Evolutionary conservation across 2,797 vertebrate species (phyloP), one percentile per base, ranked within the genome.

Genomic region (Alcedo quadribrachys): DNA sequence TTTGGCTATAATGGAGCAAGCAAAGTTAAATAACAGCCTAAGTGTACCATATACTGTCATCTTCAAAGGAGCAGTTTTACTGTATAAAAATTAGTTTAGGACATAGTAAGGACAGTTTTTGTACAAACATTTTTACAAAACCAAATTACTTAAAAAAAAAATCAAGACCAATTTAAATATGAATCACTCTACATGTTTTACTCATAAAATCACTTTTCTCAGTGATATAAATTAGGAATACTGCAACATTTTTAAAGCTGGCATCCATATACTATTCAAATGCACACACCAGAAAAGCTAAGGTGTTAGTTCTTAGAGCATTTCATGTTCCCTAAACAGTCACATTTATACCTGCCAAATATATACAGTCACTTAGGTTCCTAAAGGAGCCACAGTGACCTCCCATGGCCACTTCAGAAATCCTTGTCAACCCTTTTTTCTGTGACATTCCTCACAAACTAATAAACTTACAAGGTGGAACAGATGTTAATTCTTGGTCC

Each of bases 71-170:
- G 84, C 8, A 80, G 66, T 60, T 94, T 88, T 90, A 88, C 53
- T 82, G 42, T 93, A 93, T 46, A 90, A 94, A 96, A 94, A 96
- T 92, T 91, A 95, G 79, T 92, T 94, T 67, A 84, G 37, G 80
- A 95, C 33, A 69, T 82, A 94, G 35, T 75, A 87, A 95, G 92
- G 63, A 81, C 43, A 73, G 71, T 45, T 94, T 93, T 94, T 85
- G 81, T 89, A 94, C 90, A 97, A 96, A 93, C 20, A 53, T 37
- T 61, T 94, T 93, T 90, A 91, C 37, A 95, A 97, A 96, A 95
- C 53, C 74, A 43, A 97, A 96, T 84, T 88, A 65, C 60, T 95
- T n/a, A 80, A 84, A 94, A 63, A 90, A 63, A 55, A 73, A 88
- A 37, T n/a, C 17, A 58, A 86, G 60, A 67, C 46, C 1, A 3